Evolutionary conservation across 2,797 vertebrate species (phyloP), one percentile per base, ranked within the genome.

Genomic region (Artibeus lituratus): DNA sequence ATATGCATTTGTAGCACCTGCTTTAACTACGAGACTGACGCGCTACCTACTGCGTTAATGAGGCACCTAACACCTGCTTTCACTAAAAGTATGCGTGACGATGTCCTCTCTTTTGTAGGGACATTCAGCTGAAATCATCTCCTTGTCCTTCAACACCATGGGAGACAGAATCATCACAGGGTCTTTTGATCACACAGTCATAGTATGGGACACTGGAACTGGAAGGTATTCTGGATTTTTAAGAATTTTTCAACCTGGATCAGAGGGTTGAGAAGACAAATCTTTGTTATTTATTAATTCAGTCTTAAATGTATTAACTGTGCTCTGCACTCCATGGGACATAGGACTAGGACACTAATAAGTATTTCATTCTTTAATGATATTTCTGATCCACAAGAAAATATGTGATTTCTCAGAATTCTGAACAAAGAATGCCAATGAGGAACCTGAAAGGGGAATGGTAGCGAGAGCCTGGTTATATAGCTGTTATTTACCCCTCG

Each of bases 161-260:
- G 99, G 99, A 83, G 98, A 98, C 95, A 99, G 99, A 90, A 99
- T 99, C 70, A 98, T 99, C 97, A 99, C 99, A 0, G 99, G 99
- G 87, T 99, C 99, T 59, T 99, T 99, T 96, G 99, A 99, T 98
- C 99, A 99, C 94, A 99, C 99, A 0, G 99, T 99, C 70, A 98
- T 94, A 44, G 98, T 99, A 44, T 99, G 99, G 99, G 99, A 99
- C 32, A 98, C 99, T 97, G 97, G 97, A 86, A 99, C 99, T 78
- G 99, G 99, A 98, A 99, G 99, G 99, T 99, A 98, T 96, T 98
- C 26, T 35, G 18, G 3, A 21, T 81, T 87, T 91, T 77, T 82
- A 44, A 51, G 37, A 83, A 35, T 39, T 81, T 90, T 84, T 49
- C 0, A 87, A 53, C 8, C 19, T 62, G 22, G 10, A 32, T 21